Evolutionary conservation across 2,888 invertebrate species (phyloP).

Genomic region (Lochmaea capreae): DNA sequence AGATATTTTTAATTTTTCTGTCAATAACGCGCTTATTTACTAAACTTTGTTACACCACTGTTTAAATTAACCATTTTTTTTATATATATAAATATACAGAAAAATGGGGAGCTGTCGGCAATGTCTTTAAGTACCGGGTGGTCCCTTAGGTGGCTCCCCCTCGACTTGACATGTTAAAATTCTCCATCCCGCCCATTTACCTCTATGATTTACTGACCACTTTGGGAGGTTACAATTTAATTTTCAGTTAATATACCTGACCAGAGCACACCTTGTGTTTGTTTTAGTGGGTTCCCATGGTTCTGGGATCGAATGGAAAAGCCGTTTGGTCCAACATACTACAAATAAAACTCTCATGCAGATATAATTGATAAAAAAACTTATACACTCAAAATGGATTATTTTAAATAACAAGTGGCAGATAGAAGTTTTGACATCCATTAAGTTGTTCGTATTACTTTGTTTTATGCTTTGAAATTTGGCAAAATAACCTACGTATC

Average conservation of each 20-base stretch:
- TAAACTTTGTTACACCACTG: background rate
- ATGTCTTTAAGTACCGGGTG: slow-evolving; percentile 54
- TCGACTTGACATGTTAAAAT: slow-evolving; percentile 18
- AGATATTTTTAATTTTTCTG: no score
- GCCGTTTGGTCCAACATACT: slow-evolving; percentile 20
- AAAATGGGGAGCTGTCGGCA: slow-evolving; percentile 50
- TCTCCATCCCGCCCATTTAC: slow-evolving; percentile 54
- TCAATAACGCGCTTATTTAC: background rate
- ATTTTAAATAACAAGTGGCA: no score
- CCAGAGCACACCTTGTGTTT: slow-evolving; percentile 41
- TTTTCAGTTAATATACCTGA: slow-evolving; percentile 59
- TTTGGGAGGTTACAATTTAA: slow-evolving; percentile 59
- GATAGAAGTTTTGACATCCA: no score
- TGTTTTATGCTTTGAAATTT: no score
- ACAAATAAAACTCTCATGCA: background rate
- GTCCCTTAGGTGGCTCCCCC: slow-evolving; percentile 49
- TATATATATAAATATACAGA: background rate
- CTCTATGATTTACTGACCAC: slow-evolving; percentile 59
- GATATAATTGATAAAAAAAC: background rate
- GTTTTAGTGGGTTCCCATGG: slow-evolving; percentile 41
- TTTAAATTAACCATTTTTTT: background rate
- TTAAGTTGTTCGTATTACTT: no score
- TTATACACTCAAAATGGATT: no score
- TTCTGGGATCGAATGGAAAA: slow-evolving; percentile 20
- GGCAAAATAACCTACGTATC: no score